Conservation (phyloP, 2,888 invertebrate genomes). For the Aphidius colemani region DNA sequence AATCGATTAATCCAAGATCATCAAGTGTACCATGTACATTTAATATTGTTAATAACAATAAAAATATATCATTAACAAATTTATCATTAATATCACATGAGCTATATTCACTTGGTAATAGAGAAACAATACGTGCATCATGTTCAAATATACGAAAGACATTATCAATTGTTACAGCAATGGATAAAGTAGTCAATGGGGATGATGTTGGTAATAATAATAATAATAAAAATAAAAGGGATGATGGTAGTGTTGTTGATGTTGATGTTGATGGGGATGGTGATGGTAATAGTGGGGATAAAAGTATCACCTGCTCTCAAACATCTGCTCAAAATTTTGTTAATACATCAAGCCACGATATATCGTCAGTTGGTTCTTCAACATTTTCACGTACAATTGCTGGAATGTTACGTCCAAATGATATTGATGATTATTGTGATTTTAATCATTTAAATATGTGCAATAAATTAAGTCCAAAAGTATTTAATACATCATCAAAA, state of each 20-base stretch:
- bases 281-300: conserved; percentile 42
- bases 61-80: too few relatives aligned
- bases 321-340: conserved; percentile 47
- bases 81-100: background rate
- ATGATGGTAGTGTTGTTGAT: too few relatives aligned
- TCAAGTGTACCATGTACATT: background rate
- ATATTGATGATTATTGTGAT: conserved; percentile 16
- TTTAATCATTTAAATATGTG: background rate
- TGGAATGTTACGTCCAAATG: conserved; percentile 22
- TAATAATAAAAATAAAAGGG: too few relatives aligned
- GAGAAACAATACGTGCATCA: background rate
- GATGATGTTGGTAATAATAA: background rate
- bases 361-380: conserved; percentile 46
- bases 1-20: background rate
- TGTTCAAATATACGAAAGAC: background rate
- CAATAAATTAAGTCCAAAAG: conserved; percentile 71
- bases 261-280: background rate
- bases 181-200: conserved; percentile 2
- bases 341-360: conserved; percentile 36
- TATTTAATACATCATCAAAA: conserved; percentile 60
- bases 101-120: background rate
- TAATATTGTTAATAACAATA: too few relatives aligned
- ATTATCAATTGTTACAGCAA: background rate
- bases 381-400: conserved; percentile 42
- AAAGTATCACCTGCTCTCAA: conserved; percentile 47